Percentiles rank a stretch among this genome's conserved stretches.
Evolutionary conservation across 2,888 invertebrate genomes (phyloP).

Genomic region (Nomada flava): DNA sequence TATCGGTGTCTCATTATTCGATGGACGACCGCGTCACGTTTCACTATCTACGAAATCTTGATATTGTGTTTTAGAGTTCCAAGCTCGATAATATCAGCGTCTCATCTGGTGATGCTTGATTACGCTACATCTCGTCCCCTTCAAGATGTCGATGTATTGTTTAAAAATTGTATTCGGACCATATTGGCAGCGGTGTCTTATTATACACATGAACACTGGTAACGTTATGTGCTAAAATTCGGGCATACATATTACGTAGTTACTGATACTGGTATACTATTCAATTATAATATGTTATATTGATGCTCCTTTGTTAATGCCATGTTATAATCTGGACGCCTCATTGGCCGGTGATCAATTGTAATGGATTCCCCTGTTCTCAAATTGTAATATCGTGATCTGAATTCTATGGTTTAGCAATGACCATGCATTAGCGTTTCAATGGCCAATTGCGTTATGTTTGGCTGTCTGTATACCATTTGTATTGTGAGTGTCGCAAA

Average conservation of each 20-base stretch:
- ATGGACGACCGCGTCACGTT: background rate
- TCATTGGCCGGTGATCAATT: background rate
- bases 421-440: background rate
- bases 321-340: background rate
- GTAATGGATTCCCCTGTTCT: background rate
- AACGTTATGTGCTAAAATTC: background rate
- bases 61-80: constrained; percentile 4
- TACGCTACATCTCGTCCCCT: background rate
- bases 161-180: background rate
- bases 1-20: constrained; percentile 14
- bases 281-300: background rate
- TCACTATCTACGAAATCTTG: background rate
- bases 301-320: background rate
- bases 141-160: background rate
- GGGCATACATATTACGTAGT: background rate
- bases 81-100: background rate
- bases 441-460: background rate
- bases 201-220: background rate
- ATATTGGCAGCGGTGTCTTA: background rate
- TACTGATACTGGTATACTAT: background rate
- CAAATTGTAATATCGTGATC: background rate
- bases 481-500: background rate
- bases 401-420: background rate
- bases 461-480: background rate
- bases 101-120: background rate